Evolutionary conservation across 2,888 invertebrate genomes (phyloP), one percentile per base, ranked within the genome.

Genomic region (Agelastica alni): DNA sequence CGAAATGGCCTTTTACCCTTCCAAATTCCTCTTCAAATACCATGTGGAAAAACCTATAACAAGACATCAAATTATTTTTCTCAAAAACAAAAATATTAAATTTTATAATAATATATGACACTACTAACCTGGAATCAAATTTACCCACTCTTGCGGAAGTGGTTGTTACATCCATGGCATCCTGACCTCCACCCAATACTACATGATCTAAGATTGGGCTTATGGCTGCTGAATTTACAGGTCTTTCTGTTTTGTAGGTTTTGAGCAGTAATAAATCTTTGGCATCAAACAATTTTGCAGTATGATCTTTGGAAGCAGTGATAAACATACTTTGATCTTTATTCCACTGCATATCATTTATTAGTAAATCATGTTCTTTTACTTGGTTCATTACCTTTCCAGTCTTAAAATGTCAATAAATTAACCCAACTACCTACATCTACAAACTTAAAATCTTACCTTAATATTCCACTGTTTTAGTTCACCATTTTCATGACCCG

Each of bases 151-250:
- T 84, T 0, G 95, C 87, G 0, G 94, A 93, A 0, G 96, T 97
- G 1, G 94, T 96, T 36, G 96, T 96, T 54, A 98, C 98, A 72
- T 96, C 96, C 93, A 97, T 97, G 52, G 99, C 99, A 77, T 99
- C 99, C 80, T 99, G 99, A 68, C 99, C 99, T 77, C 99, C 99
- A 56, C 99, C 99, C 36, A 99, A 81, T 1, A 96, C 92, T 4
- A 98, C 98, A 80, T 99, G 98, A 77, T 98, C 96, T 51, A 87
- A 80, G 62, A 93, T 90, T 0, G 99, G 98, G 60, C 97, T 96
- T 59, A 99, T 89, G 1, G 97, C 91, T 0, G 98, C 99, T 0
- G 98, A 98, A 77, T 99, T 99, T 0, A 99, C 94, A 0, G 97
- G 98, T 61, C 98, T 83, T 73, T 98, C 98, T 0, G 98, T 98